Conservation (phyloP, 1,140 invertebrate species). For the Potamilus streckersoni region DNA sequence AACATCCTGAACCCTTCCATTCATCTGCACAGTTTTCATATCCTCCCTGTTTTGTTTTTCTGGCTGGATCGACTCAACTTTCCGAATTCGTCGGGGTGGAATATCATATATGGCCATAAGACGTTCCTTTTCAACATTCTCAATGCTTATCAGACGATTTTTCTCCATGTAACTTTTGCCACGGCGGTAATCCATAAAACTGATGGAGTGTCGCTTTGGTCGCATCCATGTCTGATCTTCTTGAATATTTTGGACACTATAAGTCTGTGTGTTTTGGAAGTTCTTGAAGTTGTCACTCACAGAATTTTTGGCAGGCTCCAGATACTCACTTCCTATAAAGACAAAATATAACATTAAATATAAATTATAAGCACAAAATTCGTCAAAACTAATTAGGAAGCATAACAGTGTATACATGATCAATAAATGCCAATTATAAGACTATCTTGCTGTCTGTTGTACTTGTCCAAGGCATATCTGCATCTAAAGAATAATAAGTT, state of each 20-base stretch:
- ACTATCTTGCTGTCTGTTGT: not conserved
- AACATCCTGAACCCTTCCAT: constrained; percentile 1
- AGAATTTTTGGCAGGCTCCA: constrained; percentile 34
- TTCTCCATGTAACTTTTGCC: constrained; percentile 45
- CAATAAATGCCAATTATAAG: not conserved
- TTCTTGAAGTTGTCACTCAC: constrained; percentile 37
- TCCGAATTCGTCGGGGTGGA: constrained; percentile 49
- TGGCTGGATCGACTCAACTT: constrained; percentile 35
- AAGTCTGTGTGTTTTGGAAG: constrained; percentile 27
- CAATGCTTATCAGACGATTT: constrained; percentile 46
- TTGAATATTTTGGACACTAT: constrained; percentile 29
- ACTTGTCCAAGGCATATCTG: too few species aligned
- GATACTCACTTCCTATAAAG: constrained; percentile 42
- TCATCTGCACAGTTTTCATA: too few species aligned
- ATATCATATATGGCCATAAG: constrained; percentile 61
- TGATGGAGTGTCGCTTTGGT: constrained; percentile 58
- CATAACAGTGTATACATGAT: not conserved
- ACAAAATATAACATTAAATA: constrained; percentile 8
- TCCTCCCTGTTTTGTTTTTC: not conserved
- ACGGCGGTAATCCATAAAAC: constrained; percentile 52
- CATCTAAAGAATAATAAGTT: too few species aligned
- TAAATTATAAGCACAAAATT: too few species aligned
- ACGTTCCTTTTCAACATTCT: constrained; percentile 50
- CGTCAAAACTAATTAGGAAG: not conserved
- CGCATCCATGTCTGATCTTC: constrained; percentile 43